Evolutionary conservation across 2,888 invertebrate species (phyloP).

Genomic region (Eupithecia dodoneata): DNA sequence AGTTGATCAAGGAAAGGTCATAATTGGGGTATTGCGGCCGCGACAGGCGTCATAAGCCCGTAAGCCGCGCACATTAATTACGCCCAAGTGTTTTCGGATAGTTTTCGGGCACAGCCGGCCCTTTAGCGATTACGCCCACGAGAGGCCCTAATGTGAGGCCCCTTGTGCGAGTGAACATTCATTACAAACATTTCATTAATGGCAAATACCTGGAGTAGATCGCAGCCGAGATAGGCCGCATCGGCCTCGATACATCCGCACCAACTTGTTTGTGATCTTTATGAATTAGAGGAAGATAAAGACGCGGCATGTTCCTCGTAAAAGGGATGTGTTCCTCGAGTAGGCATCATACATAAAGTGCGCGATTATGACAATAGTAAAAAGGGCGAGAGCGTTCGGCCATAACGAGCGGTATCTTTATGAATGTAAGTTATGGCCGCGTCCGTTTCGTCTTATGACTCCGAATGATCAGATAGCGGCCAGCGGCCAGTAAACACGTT

Average conservation of each 20-base stretch:
- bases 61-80: conserved; percentile 55
- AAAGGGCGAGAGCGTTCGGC: conserved; percentile 36
- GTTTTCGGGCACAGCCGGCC: conserved; percentile 43
- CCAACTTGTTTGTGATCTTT: not conserved
- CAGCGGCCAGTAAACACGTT: conserved; percentile 69
- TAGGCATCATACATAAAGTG: conserved; percentile 23
- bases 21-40: conserved; percentile 21
- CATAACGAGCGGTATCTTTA: conserved; percentile 45
- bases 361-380: conserved; percentile 44
- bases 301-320: conserved; percentile 10
- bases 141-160: conserved; percentile 24
- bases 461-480: conserved; percentile 63
- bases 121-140: conserved; percentile 37
- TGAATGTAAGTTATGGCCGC: conserved; percentile 50
- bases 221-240: conserved; percentile 8
- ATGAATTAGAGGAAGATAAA: not conserved
- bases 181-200: conserved; percentile 34
- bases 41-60: conserved; percentile 45
- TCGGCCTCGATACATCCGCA: not conserved
- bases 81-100: conserved; percentile 55
- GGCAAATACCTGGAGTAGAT: conserved; percentile 27
- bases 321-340: conserved; percentile 24
- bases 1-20: conserved; percentile 22
- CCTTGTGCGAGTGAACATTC: conserved; percentile 31
- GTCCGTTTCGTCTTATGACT: conserved; percentile 54